Evolutionary conservation across 2,888 invertebrate species (phyloP).

Genomic region (Acleris laterana): DNA sequence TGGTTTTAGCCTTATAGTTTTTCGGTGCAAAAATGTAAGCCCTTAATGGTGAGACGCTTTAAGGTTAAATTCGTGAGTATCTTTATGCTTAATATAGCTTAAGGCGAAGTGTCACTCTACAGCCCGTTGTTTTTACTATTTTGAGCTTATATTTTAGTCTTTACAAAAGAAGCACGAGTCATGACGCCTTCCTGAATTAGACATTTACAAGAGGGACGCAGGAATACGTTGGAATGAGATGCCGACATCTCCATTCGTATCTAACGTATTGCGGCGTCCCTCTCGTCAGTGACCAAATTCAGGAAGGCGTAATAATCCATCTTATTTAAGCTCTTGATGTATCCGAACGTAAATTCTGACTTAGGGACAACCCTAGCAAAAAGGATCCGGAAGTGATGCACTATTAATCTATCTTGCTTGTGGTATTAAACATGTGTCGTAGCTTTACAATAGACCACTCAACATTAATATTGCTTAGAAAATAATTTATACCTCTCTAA

Average conservation of each 20-base stretch:
- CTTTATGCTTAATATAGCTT: too few relatives aligned
- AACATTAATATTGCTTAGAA: not conserved
- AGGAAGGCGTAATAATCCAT: too few relatives aligned
- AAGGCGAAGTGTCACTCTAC: too few relatives aligned
- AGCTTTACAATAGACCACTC: constrained; percentile 10
- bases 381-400: constrained; percentile 63
- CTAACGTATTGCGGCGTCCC: not conserved
- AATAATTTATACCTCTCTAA: not conserved
- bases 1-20: too few relatives aligned
- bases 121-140: too few relatives aligned
- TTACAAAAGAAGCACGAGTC: not conserved
- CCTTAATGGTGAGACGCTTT: not conserved
- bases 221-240: not conserved
- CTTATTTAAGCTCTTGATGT: not conserved
- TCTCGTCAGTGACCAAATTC: too few relatives aligned
- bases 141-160: too few relatives aligned
- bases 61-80: too few relatives aligned
- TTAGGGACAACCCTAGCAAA: constrained; percentile 52
- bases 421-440: constrained; percentile 28
- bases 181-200: not conserved
- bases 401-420: constrained; percentile 42
- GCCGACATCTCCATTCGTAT: not conserved
- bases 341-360: constrained; percentile 26
- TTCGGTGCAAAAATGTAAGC: not conserved
- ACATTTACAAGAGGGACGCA: not conserved